phyloP scores from a whole-genome alignment of 2,113 vertebrate genomes.

The Azemiops feae region DNA sequence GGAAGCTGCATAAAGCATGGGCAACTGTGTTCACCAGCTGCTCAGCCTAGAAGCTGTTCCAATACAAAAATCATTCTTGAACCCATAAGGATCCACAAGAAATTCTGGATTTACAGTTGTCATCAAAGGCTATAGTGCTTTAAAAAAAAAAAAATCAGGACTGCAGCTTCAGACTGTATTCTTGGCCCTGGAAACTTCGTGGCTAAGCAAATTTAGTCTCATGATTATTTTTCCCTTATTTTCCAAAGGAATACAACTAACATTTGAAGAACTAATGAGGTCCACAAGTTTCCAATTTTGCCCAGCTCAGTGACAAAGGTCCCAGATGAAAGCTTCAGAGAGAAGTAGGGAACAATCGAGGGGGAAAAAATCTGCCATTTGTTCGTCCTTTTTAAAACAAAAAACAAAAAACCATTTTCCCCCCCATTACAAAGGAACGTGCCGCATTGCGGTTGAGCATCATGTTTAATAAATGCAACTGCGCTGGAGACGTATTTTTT shows the following conservation, averaged over 20 bases:
- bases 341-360: conserved; percentile 25
- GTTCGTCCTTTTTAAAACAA: conserved; percentile 62
- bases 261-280: conserved; percentile 42
- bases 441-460: background rate
- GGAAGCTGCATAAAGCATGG: background rate
- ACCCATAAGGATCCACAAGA: background rate
- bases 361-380: background rate
- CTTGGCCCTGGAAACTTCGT: conserved; percentile 30
- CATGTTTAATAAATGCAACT: background rate
- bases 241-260: conserved; percentile 46
- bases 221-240: conserved; percentile 34
- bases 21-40: background rate
- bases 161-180: conserved; percentile 3
- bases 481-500: background rate
- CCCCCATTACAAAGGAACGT: conserved; percentile 23
- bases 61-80: background rate
- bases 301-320: conserved; percentile 36
- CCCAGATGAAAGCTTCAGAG: conserved; percentile 12
- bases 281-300: conserved; percentile 46
- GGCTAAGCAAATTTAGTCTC: background rate
- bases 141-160: background rate
- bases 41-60: background rate
- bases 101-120: background rate
- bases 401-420: conserved; percentile 58
- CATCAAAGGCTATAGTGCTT: background rate